phyloP scores from a whole-genome alignment of 1,140 invertebrate genomes.

The Solen grandis region DNA sequence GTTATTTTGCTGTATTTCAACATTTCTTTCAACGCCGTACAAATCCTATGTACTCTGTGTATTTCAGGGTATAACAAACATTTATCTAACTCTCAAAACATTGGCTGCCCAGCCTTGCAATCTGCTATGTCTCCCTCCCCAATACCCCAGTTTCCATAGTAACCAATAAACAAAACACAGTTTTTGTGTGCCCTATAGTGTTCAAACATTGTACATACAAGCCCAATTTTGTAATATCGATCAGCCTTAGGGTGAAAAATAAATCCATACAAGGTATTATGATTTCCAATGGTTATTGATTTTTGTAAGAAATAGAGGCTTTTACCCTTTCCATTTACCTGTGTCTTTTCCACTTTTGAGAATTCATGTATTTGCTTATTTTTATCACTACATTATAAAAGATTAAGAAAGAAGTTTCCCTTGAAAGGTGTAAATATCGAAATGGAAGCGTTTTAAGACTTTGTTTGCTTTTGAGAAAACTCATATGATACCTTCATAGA shows the following conservation, averaged over 20 bases:
- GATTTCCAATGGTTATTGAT: not conserved
- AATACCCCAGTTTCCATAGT: conserved; percentile 48
- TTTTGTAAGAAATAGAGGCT: not conserved
- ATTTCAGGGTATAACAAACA: conserved; percentile 27
- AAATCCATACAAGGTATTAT: conserved; percentile 8
- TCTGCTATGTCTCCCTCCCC: too few species aligned
- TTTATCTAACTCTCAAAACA: conserved; percentile 37
- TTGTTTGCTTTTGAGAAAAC: conserved; percentile 45
- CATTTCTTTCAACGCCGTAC: conserved; percentile 4
- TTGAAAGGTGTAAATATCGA: too few species aligned
- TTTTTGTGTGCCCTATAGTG: conserved; percentile 26
- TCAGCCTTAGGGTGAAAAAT: not conserved
- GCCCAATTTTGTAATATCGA: conserved; percentile 6
- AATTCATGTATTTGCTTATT: not conserved
- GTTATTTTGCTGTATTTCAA: conserved; percentile 34
- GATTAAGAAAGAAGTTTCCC: not conserved
- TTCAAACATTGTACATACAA: conserved; percentile 16
- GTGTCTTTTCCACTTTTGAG: not conserved
- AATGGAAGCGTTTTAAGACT: too few species aligned
- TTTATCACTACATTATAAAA: not conserved
- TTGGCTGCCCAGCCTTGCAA: conserved; percentile 2
- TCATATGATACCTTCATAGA: too few species aligned
- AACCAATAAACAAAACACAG: conserved; percentile 39
- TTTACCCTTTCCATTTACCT: not conserved
- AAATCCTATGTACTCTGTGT: not conserved